A percentile compares a stretch with the other conserved stretches of the same genome.
Evolutionary conservation across 2,113 vertebrate species (phyloP).

Genomic region (Archilochus colubris): DNA sequence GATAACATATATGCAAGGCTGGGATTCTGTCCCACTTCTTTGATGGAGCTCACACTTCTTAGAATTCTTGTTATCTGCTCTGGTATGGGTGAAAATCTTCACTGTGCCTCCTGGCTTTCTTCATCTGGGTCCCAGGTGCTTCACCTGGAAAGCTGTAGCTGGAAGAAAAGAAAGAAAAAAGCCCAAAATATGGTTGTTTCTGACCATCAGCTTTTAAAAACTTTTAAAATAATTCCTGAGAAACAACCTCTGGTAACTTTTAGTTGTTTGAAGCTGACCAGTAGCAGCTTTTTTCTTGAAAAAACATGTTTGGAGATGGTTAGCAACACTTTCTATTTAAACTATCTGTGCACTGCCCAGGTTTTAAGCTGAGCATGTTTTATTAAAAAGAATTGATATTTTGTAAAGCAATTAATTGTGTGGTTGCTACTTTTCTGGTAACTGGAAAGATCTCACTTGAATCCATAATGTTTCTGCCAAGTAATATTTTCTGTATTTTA

Average conservation of each 20-base stretch:
- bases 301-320: background rate
- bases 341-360: background rate
- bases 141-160: background rate
- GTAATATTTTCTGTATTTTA: background rate
- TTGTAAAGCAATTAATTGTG: background rate
- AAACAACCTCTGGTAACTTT: background rate
- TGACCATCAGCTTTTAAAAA: background rate
- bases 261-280: background rate
- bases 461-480: background rate
- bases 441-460: background rate
- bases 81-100: background rate
- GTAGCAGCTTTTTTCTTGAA: background rate
- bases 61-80: background rate
- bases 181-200: background rate
- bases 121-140: background rate
- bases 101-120: background rate
- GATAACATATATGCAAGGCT: background rate
- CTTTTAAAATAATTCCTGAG: background rate
- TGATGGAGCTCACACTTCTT: background rate
- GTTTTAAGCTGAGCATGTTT: background rate
- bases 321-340: background rate
- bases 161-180: background rate
- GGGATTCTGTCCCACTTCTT: background rate
- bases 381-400: background rate
- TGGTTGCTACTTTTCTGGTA: background rate